Base-by-base conservation (phyloP, 2,888 invertebrate genomes). In the Eumerus sabulonum region DNA sequence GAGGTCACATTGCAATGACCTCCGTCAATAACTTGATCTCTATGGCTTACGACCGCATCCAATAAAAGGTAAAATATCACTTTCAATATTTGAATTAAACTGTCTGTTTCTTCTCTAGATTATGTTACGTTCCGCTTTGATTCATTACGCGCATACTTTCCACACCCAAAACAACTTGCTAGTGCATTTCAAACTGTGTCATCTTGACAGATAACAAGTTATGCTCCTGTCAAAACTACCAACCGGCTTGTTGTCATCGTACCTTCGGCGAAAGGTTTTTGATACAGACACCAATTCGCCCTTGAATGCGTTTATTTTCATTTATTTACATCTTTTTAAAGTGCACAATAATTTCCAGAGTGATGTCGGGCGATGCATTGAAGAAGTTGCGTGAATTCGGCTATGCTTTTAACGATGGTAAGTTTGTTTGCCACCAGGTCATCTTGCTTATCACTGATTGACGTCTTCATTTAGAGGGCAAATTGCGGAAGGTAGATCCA, bases 401-500 rank as follows among this genome's bases (percentile, higher is more conserved):
- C 35, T 92, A 92, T 82, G 90, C 85, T 35, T 92, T 92, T 83
- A 91, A 92, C 84, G 83, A 86, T 82, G 90, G 92, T 91, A 88
- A 86, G 40, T 40, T 40, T 40, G n/a, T 40, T 40, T 40, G 53
- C 14, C 27, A 27, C 2, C 27, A 27, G 7, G 27, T 27, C 7
- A 27, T 27, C 7, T 27, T 27, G 2, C 27, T 27, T 27, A 27
- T 27, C 27, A 4, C 7, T 27, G 27, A 35, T 19, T 14, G 27
- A 12, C 16, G 18, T 12, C 14, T 48, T 51, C 59, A 84, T 87
- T 53, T 83, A 94, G 94, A 90, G 81, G 94, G 94, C 0, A 89
- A 92, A 84, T 88, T 95, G 54, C 90, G 93, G 66, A 92, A 93
- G 86, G 84, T 93, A 50, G 90, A 91, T 76, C 82, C 86, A 1